phyloP scores from a whole-genome alignment of 2,888 invertebrate species.

The Lasioglossum marginatum region DNA sequence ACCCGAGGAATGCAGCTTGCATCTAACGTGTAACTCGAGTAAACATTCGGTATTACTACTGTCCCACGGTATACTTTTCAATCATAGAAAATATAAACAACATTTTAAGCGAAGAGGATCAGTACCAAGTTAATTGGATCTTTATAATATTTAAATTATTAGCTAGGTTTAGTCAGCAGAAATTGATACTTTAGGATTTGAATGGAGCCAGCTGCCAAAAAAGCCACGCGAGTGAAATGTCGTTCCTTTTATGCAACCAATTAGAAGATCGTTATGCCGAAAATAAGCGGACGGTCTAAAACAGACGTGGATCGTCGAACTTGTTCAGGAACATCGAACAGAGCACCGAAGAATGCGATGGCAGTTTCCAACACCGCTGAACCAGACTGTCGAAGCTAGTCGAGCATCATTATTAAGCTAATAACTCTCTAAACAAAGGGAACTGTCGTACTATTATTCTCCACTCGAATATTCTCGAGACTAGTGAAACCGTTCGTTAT shows the following conservation, averaged over 20 bases:
- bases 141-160: not conserved
- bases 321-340: not conserved
- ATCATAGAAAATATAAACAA: not conserved
- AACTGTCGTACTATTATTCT: not conserved
- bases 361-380: not conserved
- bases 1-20: not conserved
- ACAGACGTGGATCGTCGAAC: not conserved
- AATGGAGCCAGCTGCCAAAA: not conserved
- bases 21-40: not conserved
- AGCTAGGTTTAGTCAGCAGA: not conserved
- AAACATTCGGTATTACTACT: not conserved
- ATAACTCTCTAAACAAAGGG: constrained; percentile 5
- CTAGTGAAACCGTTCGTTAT: not conserved
- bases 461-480: not conserved
- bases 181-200: not conserved
- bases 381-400: constrained; percentile 1
- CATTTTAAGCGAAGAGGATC: not conserved
- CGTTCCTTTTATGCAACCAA: not conserved
- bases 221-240: not conserved
- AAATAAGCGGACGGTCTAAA: not conserved
- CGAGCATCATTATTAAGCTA: constrained; percentile 11
- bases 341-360: not conserved
- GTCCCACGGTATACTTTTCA: not conserved
- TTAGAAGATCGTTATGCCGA: not conserved
- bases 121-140: not conserved